A percentile compares a stretch with the other conserved stretches of the same genome.
Evolutionary conservation across 2,888 invertebrate genomes (phyloP).

Genomic region (Octonoba sinensis): DNA sequence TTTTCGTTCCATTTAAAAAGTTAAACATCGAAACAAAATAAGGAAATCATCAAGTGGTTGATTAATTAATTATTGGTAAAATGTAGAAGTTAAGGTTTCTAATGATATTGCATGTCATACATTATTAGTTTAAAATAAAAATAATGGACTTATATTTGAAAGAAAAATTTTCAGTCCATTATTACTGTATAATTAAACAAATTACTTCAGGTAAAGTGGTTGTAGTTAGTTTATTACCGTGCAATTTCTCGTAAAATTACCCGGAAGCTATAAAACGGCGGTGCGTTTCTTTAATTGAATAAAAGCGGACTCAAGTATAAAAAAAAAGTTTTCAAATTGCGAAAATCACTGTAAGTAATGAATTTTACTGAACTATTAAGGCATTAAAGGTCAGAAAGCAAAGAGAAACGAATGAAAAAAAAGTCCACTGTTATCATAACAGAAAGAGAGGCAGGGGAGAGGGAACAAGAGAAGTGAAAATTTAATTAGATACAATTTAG

Average conservation of each 20-base stretch:
- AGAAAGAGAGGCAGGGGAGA: background rate
- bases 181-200: slow-evolving; percentile 49
- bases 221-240: slow-evolving; percentile 22
- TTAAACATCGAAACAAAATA: too few species aligned
- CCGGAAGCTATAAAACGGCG: slow-evolving; percentile 30
- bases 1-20: too few species aligned
- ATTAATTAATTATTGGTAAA: too few species aligned
- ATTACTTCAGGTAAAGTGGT: slow-evolving; percentile 6
- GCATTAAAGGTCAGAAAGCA: slow-evolving; percentile 52
- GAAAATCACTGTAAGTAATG: slow-evolving; percentile 55
- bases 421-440: slow-evolving; percentile 27
- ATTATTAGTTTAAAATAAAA: too few species aligned
- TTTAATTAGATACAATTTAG: slow-evolving; percentile 62
- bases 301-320: slow-evolving; percentile 24
- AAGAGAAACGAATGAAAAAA: slow-evolving; percentile 15
- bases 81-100: too few species aligned
- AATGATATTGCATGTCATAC: too few species aligned
- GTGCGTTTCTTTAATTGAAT: slow-evolving; percentile 44
- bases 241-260: slow-evolving; percentile 24
- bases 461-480: slow-evolving; percentile 48
- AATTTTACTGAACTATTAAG: slow-evolving; percentile 64
- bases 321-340: slow-evolving; percentile 11
- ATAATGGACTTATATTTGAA: background rate
- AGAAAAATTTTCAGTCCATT: slow-evolving; percentile 14
- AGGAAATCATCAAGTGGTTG: too few species aligned